These are phyloP conservation scores for Intellagama lesueurii DNA, from an alignment of 2,797 vertebrate species.

Conservation along the genomic window DNA sequence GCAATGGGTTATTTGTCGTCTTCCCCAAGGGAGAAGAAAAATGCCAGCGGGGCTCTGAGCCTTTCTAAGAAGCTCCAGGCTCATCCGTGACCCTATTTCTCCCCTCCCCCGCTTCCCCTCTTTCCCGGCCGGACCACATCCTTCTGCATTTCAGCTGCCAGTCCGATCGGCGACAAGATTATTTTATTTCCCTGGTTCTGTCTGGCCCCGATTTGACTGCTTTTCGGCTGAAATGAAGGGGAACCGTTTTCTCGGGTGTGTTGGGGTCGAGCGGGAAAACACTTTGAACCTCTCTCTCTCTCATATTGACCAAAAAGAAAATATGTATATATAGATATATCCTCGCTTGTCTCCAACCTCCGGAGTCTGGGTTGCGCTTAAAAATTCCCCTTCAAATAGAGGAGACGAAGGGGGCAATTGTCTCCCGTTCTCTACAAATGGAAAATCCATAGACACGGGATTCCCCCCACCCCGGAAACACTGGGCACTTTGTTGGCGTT, in stretches of 20 bases:
- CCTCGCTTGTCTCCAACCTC: neutral
- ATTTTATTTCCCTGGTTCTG: conserved; percentile 67
- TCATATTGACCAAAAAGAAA: too few species aligned
- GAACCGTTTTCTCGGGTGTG: conserved; percentile 49
- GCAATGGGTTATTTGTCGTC: neutral
- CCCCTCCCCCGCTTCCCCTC: neutral
- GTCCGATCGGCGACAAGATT: conserved; percentile 69
- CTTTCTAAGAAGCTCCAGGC: conserved; percentile 73
- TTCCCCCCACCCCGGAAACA: neutral
- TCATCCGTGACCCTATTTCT: conserved; percentile 43
- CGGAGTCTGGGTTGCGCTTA: conserved; percentile 41
- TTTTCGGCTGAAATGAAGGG: conserved; percentile 57
- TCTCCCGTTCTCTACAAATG: too few species aligned
- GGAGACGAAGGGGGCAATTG: neutral
- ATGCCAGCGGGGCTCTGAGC: conserved; percentile 56
- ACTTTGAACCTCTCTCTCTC: too few species aligned
- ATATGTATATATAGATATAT: too few species aligned
- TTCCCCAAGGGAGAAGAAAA: neutral
- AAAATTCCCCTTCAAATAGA: neutral
- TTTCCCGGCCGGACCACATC: neutral
- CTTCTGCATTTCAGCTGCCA: neutral
- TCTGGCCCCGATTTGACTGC: conserved; percentile 53
- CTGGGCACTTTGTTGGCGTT: neutral
- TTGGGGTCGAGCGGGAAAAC: too few species aligned
- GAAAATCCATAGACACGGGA: too few species aligned